These are phyloP conservation scores for Charina bottae DNA, from an alignment of 2,113 vertebrate species.

Conservation along the genomic window DNA sequence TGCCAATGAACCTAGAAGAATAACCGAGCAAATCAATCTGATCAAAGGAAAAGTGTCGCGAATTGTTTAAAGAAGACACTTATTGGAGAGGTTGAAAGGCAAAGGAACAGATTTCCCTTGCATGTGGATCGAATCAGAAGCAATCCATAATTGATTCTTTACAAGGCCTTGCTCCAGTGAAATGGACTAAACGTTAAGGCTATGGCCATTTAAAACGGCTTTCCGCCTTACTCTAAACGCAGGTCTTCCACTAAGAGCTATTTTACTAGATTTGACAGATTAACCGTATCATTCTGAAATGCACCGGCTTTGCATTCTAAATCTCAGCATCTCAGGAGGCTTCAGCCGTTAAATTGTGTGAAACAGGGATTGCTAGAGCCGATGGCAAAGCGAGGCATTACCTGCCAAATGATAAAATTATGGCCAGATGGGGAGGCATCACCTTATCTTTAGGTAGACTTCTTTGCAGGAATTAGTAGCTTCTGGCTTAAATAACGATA, in stretches of 20 bases:
- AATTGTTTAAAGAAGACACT: conserved; percentile 88
- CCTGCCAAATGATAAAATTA: conserved; percentile 77
- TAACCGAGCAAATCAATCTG: conserved; percentile 83
- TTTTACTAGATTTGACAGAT: conserved; percentile 95
- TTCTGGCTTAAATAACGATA: neutral
- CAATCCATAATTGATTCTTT: conserved; percentile 98
- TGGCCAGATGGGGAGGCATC: conserved; percentile 85
- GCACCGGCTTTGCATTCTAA: conserved; percentile 77
- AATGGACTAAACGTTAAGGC: conserved; percentile 99
- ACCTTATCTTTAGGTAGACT: conserved; percentile 48
- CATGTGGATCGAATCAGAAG: conserved; percentile 99
- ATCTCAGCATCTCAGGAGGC: conserved; percentile 81
- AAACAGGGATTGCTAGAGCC: conserved; percentile 76
- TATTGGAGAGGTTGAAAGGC: conserved; percentile 77
- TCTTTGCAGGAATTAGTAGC: conserved; percentile 26
- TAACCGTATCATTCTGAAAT: conserved; percentile 84
- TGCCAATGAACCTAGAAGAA: conserved; percentile 82
- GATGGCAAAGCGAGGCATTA: conserved; percentile 73
- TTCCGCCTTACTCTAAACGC: conserved; percentile 86
- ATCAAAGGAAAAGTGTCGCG: conserved; percentile 88
- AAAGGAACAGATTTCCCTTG: conserved; percentile 82
- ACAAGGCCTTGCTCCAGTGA: conserved; percentile 91
- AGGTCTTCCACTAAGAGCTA: conserved; percentile 81
- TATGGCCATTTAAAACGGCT: conserved; percentile 91
- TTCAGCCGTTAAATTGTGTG: conserved; percentile 78